phyloP scores from a whole-genome alignment of 1,140 invertebrate species.

The Pantala flavescens region DNA sequence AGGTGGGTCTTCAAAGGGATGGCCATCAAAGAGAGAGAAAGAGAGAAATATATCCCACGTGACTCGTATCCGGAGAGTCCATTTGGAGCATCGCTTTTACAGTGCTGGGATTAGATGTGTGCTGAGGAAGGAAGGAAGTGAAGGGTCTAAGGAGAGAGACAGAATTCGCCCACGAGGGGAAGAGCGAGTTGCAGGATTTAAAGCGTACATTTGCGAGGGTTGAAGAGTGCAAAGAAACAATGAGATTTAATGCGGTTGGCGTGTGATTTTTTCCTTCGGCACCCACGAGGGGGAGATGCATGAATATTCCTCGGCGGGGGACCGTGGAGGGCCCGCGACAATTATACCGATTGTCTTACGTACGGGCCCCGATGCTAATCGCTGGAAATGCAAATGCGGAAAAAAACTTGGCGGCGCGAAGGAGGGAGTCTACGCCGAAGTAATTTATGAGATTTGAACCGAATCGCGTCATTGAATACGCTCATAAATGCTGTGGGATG shows the following conservation, averaged over 20 bases:
- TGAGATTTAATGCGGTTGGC: neutral
- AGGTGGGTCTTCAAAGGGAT: neutral
- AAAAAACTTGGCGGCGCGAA: too few species aligned
- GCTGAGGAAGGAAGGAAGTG: neutral
- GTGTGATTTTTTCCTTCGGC: neutral
- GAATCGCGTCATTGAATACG: too few species aligned
- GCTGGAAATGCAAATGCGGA: too few species aligned
- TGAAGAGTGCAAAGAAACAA: neutral
- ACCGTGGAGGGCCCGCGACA: neutral
- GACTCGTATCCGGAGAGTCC: neutral
- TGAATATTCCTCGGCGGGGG: neutral
- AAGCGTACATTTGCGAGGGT: neutral
- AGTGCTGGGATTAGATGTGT: neutral
- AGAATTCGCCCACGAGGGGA: neutral
- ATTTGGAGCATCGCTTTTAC: neutral
- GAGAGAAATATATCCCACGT: neutral
- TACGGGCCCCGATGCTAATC: too few species aligned
- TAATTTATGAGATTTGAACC: too few species aligned
- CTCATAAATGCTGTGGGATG: too few species aligned
- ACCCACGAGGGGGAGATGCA: neutral
- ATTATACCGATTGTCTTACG: too few species aligned
- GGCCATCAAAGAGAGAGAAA: neutral
- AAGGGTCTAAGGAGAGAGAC: neutral
- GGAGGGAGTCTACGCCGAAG: too few species aligned
- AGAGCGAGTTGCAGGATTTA: neutral